phyloP scores from a whole-genome alignment of 2,113 vertebrate species.

The Phyllostomus discolor region DNA sequence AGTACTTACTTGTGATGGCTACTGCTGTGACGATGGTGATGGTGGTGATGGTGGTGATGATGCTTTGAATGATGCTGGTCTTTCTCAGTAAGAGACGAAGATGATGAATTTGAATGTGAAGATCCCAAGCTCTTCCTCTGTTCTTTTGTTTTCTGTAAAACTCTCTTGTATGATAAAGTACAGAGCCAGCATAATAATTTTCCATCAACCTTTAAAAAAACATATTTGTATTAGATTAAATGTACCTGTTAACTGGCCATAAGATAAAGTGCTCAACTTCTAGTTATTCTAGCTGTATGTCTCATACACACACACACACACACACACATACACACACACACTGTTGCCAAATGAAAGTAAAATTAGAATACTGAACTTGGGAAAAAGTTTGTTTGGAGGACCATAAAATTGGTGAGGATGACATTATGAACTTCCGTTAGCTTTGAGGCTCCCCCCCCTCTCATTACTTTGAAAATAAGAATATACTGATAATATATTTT shows the following conservation, averaged over 20 bases:
- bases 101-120: slow-evolving; percentile 93
- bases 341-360: neutral
- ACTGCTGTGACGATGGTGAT: slow-evolving; percentile 89
- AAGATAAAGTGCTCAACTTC: neutral
- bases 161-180: slow-evolving; percentile 96
- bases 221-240: slow-evolving; percentile 37
- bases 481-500: neutral
- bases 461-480: neutral
- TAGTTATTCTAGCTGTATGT: neutral
- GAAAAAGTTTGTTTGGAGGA: neutral
- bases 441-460: neutral
- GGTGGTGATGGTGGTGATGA: slow-evolving; percentile 90
- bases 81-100: slow-evolving; percentile 92
- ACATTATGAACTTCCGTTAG: neutral
- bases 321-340: neutral
- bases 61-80: slow-evolving; percentile 94
- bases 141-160: slow-evolving; percentile 98
- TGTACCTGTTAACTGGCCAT: neutral
- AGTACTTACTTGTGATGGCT: slow-evolving; percentile 92
- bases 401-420: neutral
- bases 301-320: neutral
- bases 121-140: slow-evolving; percentile 95
- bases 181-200: slow-evolving; percentile 99
- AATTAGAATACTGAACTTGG: slow-evolving; percentile 15
- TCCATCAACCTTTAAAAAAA: slow-evolving; percentile 91